phyloP scores from a whole-genome alignment of 2,797 vertebrate genomes.

The Mus spretus region DNA sequence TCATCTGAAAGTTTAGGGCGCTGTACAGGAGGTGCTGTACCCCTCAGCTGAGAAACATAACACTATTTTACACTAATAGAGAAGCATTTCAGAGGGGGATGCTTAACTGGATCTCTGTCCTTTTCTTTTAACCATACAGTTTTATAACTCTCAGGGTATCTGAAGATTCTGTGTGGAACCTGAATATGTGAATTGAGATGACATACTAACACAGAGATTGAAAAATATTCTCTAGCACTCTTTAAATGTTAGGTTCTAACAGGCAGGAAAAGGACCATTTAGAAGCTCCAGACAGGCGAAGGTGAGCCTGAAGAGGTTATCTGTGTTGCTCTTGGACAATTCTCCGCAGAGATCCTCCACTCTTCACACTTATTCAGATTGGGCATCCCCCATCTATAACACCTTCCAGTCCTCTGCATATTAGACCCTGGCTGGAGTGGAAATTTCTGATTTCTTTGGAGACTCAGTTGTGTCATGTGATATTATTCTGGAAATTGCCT shows the following conservation, averaged over 20 bases:
- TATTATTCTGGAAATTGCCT: background rate
- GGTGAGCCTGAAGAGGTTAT: background rate
- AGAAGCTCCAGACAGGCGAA: background rate
- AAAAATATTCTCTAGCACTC: slow-evolving; percentile 1
- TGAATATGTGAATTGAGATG: background rate
- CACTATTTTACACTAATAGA: background rate
- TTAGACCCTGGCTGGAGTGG: background rate
- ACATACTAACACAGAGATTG: background rate
- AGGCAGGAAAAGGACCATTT: background rate
- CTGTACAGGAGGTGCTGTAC: background rate
- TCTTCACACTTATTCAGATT: background rate
- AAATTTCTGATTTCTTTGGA: background rate
- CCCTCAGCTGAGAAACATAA: background rate
- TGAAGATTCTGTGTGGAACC: background rate
- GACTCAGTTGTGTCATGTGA: background rate
- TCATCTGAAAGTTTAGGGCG: background rate
- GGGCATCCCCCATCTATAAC: background rate
- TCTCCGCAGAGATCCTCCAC: too few relatives aligned
- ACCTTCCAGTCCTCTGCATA: background rate
- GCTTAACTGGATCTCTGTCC: background rate
- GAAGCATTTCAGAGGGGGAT: background rate
- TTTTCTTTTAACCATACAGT: background rate
- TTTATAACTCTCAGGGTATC: background rate
- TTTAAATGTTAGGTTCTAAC: background rate
- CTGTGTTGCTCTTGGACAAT: background rate